These are phyloP conservation scores for Enchytraeus crypticus DNA, from an alignment of 2,888 invertebrate species.

Conservation along the genomic window DNA sequence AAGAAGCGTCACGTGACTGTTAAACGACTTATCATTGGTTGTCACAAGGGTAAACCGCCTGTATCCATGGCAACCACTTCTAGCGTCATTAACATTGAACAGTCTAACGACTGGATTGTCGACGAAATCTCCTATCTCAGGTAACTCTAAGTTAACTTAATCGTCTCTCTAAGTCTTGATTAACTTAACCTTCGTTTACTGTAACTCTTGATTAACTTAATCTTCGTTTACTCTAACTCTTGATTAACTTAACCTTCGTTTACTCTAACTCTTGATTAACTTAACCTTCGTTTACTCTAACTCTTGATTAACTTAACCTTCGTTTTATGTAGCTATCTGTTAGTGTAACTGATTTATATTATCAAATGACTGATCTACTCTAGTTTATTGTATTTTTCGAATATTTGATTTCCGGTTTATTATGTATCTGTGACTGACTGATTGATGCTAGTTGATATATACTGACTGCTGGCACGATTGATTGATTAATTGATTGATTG, in stretches of 20 bases:
- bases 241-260: neutral
- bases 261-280: neutral
- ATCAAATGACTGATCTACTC: too few relatives aligned
- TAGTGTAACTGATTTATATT: too few relatives aligned
- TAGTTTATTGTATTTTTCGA: too few relatives aligned
- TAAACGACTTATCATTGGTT: constrained; percentile 39
- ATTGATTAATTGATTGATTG: neutral
- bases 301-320: too few relatives aligned
- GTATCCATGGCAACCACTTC: constrained; percentile 31
- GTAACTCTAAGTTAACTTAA: too few relatives aligned
- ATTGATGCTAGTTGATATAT: too few relatives aligned
- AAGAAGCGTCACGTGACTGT: constrained; percentile 36
- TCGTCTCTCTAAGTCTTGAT: too few relatives aligned
- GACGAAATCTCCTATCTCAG: constrained; percentile 36
- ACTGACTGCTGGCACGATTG: too few relatives aligned
- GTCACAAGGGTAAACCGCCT: constrained; percentile 37
- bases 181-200: neutral
- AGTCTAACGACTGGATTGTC: constrained; percentile 34
- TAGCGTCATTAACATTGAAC: too few relatives aligned
- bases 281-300: neutral
- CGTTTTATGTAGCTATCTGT: too few relatives aligned
- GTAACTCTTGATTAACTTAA: neutral
- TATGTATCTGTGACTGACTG: too few relatives aligned
- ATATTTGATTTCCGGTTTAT: too few relatives aligned
- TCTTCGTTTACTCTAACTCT: neutral